Evolutionary conservation across 2,113 vertebrate species (phyloP).

Genomic region (Ceyx melanurus): DNA sequence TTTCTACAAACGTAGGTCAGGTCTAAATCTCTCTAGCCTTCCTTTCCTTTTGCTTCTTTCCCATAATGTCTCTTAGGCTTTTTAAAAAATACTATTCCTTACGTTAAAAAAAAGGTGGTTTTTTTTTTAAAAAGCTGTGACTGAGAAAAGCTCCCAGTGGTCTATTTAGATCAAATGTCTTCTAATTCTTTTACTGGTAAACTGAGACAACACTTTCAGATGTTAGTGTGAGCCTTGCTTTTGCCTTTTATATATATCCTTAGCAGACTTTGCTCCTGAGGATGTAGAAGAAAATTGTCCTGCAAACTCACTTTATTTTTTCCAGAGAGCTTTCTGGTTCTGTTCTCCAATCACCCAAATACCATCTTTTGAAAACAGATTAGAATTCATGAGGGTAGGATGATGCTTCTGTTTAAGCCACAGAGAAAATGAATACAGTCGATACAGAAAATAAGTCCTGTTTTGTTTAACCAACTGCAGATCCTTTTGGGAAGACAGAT

Average conservation of each 20-base stretch:
- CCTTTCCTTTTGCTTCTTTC: neutral
- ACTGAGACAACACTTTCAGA: neutral
- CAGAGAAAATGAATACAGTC: neutral
- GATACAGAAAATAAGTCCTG: neutral
- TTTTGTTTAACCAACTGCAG: constrained; percentile 71
- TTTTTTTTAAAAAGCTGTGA: neutral
- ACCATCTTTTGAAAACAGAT: neutral
- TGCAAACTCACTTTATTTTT: neutral
- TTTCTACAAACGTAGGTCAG: neutral
- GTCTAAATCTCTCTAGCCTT: neutral
- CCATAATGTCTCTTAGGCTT: neutral
- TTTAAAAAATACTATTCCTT: too few relatives aligned
- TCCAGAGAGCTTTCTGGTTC: neutral
- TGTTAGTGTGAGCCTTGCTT: neutral
- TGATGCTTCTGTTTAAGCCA: neutral
- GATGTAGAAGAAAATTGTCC: neutral
- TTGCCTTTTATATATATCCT: neutral
- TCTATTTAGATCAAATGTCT: neutral
- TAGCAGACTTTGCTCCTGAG: neutral
- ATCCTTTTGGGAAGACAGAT: constrained; percentile 86
- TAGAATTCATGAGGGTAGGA: neutral
- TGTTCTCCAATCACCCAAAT: neutral
- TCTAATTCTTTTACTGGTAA: neutral
- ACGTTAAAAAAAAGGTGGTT: too few relatives aligned
- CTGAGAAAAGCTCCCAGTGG: neutral